Evolutionary conservation across 1,140 invertebrate genomes (phyloP).

Genomic region (Anastrepha obliqua): DNA sequence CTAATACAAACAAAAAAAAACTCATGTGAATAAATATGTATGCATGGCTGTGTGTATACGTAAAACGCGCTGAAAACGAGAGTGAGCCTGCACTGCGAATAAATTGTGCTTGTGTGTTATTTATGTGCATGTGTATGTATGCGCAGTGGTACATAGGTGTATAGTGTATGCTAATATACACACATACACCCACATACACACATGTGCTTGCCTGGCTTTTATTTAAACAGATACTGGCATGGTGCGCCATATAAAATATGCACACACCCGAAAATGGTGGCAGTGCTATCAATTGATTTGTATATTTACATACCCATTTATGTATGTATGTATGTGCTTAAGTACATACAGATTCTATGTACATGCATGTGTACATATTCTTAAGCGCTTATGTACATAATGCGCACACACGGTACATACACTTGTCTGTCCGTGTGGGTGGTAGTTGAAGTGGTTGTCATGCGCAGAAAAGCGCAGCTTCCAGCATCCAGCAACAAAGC

Average conservation of each 20-base stretch:
- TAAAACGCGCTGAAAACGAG: slow-evolving; percentile 37
- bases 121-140: neutral
- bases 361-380: neutral
- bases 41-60: neutral
- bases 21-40: neutral
- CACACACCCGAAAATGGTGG: neutral
- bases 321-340: neutral
- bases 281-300: neutral
- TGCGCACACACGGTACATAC: neutral
- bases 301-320: neutral
- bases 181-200: neutral
- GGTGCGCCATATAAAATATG: neutral
- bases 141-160: neutral
- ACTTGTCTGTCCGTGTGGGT: slow-evolving; percentile 26
- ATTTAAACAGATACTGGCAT: neutral
- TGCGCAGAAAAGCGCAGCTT: slow-evolving; percentile 20
- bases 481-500: slow-evolving; percentile 18
- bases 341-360: no score
- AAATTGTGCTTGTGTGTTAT: neutral
- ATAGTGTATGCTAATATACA: neutral
- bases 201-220: neutral
- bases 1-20: neutral
- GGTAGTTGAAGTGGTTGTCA: slow-evolving; percentile 32
- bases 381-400: neutral
- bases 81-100: slow-evolving; percentile 24